Evolutionary conservation across 2,888 invertebrate species (phyloP), one percentile per base, ranked within the genome.

Genomic region (Erynnis tages): DNA sequence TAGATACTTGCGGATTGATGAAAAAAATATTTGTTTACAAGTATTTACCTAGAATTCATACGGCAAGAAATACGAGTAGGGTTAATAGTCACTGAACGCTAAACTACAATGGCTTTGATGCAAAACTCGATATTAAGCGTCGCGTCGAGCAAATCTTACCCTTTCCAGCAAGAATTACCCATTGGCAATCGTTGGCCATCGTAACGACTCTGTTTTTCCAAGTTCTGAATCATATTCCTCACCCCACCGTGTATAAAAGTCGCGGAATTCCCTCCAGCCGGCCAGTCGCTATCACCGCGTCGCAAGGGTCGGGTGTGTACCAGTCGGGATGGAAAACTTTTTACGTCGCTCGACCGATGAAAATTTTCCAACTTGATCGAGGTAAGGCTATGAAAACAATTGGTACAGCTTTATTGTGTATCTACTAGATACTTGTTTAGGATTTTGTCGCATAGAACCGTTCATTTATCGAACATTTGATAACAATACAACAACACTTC

Each of bases 331-430:
- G 61, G 52, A 41, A 65, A 87, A 87, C 87, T 87, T 87, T 85
- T 86, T 85, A 84, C 87, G 87, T 63, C 62, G 63, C 53, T 54
- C 57, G 30, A 57, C 44, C 53, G 60, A 83, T 59, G 67, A 67
- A 53, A 81, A 82, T 63, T 82, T 82, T 69, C 75, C 79, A 10
- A 76, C 72, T 57, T 81, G 76, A 49, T 16, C 27, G 65, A 76
- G 78, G 76, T 76, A 61, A 71, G 71, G 56, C n/a, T 23, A 13
- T 32, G 8, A 23, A 32, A 7, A n/a, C 6, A 6, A 6, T 34
- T 34, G 34, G 11, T 11, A 21, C 16, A 7, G 11, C 16, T 17
- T 37, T 30, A 8, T 25, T 25, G 7, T 21, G 17, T 21, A 16
- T 14, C 11, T 16, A 23, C 10, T 16, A 1, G n/a, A 30, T n/a